These are phyloP conservation scores for Cheilosia grossa DNA, from an alignment of 2,888 invertebrate genomes.

Conservation along the genomic window DNA sequence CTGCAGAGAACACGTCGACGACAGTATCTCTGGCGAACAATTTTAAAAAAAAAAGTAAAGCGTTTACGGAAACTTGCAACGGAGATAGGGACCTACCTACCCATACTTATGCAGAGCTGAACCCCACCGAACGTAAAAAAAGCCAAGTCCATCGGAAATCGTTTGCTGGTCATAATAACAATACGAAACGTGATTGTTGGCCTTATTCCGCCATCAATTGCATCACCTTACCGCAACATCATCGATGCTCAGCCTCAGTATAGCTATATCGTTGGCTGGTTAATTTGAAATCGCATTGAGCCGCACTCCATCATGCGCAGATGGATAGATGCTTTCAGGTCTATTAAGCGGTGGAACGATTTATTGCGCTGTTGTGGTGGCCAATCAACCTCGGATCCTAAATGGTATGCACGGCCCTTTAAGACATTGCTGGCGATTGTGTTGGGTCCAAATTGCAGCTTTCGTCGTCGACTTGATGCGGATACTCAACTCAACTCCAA, in stretches of 20 bases:
- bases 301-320: constrained; percentile 44
- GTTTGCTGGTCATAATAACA: constrained; percentile 71
- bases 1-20: constrained; percentile 21
- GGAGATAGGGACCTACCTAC: too few species aligned
- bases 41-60: constrained; percentile 66
- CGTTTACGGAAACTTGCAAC: constrained; percentile 62
- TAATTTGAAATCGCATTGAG: constrained; percentile 61
- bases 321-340: constrained; percentile 62
- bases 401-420: constrained; percentile 70
- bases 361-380: constrained; percentile 71
- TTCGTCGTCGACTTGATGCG: constrained; percentile 14
- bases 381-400: constrained; percentile 72
- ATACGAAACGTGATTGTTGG: constrained; percentile 73
- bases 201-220: constrained; percentile 69
- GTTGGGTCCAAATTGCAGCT: constrained; percentile 18
- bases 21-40: constrained; percentile 60
- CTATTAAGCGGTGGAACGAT: constrained; percentile 74
- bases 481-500: constrained; percentile 53
- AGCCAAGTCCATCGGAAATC: constrained; percentile 71
- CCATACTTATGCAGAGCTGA: neutral
- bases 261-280: constrained; percentile 40
- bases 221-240: constrained; percentile 52
- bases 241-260: constrained; percentile 17
- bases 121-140: constrained; percentile 51
- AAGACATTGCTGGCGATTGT: constrained; percentile 39